These are phyloP conservation scores for Oreochromis mossambicus DNA, from an alignment of 2,797 vertebrate genomes.

Conservation along the genomic window DNA sequence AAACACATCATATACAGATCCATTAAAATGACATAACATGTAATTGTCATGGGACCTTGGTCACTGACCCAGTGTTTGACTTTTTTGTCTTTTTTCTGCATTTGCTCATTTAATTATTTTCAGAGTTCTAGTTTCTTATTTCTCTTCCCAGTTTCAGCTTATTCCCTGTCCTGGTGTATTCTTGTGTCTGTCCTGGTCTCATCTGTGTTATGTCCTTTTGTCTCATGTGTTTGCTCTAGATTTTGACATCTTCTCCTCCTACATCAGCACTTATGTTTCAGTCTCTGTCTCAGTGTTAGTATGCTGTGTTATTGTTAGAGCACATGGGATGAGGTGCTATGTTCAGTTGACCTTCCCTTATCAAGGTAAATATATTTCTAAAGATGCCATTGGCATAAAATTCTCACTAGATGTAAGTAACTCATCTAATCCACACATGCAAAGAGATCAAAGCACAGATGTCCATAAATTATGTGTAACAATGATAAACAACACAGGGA, in stretches of 20 bases:
- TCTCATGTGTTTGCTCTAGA: neutral
- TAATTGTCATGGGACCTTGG: no score
- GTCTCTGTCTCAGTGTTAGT: neutral
- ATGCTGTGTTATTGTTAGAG: no score
- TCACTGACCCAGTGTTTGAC: no score
- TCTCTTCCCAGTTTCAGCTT: no score
- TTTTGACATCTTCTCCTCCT: neutral
- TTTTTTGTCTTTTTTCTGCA: no score
- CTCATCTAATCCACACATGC: neutral
- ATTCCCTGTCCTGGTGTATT: no score
- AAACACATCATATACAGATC: no score
- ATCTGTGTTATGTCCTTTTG: neutral
- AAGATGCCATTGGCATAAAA: neutral
- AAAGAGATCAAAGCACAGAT: neutral
- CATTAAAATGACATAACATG: no score
- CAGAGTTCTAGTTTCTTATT: no score
- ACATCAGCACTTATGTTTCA: neutral
- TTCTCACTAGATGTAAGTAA: neutral
- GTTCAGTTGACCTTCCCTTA: neutral
- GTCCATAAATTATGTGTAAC: neutral
- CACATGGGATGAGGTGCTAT: neutral
- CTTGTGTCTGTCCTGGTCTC: neutral
- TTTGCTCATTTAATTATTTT: no score
- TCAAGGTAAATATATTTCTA: neutral
- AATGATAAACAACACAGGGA: neutral